These are phyloP conservation scores for Cheilinus undulatus DNA, from an alignment of 2,113 vertebrate genomes.

Conservation along the genomic window DNA sequence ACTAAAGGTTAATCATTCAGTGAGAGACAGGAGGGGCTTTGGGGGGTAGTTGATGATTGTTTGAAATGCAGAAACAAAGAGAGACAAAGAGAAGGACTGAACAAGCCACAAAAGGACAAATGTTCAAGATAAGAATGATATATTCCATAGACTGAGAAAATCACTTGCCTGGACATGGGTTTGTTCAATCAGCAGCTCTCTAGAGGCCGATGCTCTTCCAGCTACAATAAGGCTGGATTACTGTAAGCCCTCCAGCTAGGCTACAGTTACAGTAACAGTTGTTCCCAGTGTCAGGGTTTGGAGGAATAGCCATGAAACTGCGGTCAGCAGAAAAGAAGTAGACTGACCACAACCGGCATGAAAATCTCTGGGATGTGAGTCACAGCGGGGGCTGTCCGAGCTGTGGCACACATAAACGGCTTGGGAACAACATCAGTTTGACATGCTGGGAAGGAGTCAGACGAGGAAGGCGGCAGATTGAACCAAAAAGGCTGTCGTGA, in stretches of 20 bases:
- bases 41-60: slow-evolving; percentile 38
- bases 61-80: slow-evolving; percentile 25
- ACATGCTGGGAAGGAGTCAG: slow-evolving; percentile 9
- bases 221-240: slow-evolving; percentile 54
- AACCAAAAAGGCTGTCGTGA: too few species aligned
- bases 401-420: slow-evolving; percentile 61
- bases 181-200: slow-evolving; percentile 48
- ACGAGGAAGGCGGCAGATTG: background rate
- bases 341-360: slow-evolving; percentile 67
- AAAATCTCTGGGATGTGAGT: slow-evolving; percentile 69
- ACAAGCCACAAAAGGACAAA: background rate
- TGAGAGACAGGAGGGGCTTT: slow-evolving; percentile 27
- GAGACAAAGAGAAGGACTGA: background rate
- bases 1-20: slow-evolving; percentile 65
- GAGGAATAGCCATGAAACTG: slow-evolving; percentile 42
- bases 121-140: slow-evolving; percentile 10
- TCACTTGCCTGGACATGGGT: slow-evolving; percentile 22
- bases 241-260: slow-evolving; percentile 40
- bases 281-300: slow-evolving; percentile 40
- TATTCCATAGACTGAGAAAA: too few species aligned
- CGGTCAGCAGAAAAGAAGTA: slow-evolving; percentile 56
- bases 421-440: slow-evolving; percentile 18
- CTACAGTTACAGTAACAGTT: slow-evolving; percentile 67
- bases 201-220: slow-evolving; percentile 27
- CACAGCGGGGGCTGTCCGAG: slow-evolving; percentile 54